Evolutionary conservation across 2,888 invertebrate genomes (phyloP).

Genomic region (Marasmarcha lunaedactyla): DNA sequence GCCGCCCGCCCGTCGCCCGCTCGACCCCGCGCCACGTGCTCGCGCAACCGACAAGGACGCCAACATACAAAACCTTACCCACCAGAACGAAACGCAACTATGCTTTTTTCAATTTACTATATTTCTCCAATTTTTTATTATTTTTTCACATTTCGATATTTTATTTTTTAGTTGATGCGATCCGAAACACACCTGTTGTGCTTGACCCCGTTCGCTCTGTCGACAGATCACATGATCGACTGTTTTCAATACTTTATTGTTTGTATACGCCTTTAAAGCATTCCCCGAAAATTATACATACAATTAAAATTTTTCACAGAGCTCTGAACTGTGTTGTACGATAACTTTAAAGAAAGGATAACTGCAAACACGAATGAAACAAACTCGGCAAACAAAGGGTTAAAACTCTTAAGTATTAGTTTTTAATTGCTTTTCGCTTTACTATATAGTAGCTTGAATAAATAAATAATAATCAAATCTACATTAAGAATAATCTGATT

Average conservation of each 20-base stretch:
- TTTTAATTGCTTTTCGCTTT: no score
- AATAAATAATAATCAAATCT: no score
- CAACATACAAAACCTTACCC: conserved; percentile 8
- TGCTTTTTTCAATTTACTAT: conserved; percentile 69
- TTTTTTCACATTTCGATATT: conserved; percentile 70
- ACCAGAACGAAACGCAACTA: conserved; percentile 33
- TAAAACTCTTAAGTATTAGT: no score
- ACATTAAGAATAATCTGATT: no score
- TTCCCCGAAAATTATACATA: no score
- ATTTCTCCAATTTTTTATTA: conserved; percentile 64
- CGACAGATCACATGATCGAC: conserved; percentile 61
- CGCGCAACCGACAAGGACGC: conserved; percentile 44
- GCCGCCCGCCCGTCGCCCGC: conserved; percentile 26
- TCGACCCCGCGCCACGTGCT: conserved; percentile 50
- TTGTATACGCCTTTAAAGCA: no score
- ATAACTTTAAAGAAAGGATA: no score
- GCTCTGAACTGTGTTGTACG: no score
- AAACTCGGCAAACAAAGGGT: no score
- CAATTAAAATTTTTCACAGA: no score
- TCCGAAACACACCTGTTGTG: conserved; percentile 66
- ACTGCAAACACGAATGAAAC: no score
- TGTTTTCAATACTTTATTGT: conserved; percentile 43
- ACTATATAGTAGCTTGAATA: no score
- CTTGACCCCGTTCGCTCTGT: conserved; percentile 67
- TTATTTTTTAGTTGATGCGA: conserved; percentile 71